Conservation (phyloP, 1,140 invertebrate genomes). For the Neodiprion fabricii region DNA sequence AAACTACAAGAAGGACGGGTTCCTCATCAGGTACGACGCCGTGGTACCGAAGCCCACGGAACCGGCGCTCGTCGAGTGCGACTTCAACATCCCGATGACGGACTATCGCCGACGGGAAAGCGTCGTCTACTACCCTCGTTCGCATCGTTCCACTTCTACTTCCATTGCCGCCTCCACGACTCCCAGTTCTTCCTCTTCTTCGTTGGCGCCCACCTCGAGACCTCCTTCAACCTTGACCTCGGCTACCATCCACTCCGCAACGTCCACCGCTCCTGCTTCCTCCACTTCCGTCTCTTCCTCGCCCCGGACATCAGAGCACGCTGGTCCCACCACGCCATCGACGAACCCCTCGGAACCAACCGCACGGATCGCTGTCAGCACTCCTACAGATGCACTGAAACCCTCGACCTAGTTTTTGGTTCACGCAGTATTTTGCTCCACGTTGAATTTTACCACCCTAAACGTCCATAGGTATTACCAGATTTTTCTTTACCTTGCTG, state of each 20-base stretch:
- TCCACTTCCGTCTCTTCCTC: background rate
- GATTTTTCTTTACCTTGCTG: no score
- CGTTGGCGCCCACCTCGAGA: no score
- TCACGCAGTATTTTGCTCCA: no score
- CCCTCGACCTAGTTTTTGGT: no score
- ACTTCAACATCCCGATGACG: slow-evolving; percentile 39
- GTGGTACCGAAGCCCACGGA: slow-evolving; percentile 24
- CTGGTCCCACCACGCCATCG: no score
- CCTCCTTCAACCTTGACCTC: background rate
- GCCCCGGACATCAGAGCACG: no score
- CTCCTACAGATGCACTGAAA: no score
- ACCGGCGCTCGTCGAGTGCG: slow-evolving; percentile 37
- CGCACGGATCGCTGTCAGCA: no score
- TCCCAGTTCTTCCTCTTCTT: no score
- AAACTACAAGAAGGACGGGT: slow-evolving; percentile 19
- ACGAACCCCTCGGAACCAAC: no score
- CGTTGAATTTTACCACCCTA: no score
- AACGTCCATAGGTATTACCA: no score
- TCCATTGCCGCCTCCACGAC: background rate
- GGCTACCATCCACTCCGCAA: background rate
- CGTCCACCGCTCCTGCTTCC: background rate
- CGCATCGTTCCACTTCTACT: background rate
- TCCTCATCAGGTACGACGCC: slow-evolving; percentile 11
- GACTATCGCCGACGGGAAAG: slow-evolving; percentile 38
- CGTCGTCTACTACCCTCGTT: slow-evolving; percentile 37